Base-by-base conservation (phyloP, 2,797 vertebrate species). In the Channa striata region DNA sequence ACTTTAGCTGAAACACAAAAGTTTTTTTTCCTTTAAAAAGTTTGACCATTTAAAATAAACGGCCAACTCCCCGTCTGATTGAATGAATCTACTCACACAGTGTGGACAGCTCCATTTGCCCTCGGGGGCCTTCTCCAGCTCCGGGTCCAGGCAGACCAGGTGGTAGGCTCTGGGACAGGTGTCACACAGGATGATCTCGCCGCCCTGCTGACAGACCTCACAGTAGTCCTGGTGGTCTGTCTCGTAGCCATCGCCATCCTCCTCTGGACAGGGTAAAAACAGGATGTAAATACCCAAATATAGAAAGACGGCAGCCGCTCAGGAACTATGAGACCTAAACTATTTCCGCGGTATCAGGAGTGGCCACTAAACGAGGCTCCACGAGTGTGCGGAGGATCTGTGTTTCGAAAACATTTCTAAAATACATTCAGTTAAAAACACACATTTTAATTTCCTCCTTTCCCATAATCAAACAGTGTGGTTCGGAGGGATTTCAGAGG, bases 171-270 rank as follows among this genome's bases (percentile, higher is more conserved):
- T 88, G 9, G 98, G 98, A 40, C 98, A 99, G 12, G 97, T 99
- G 94, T 99, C 98, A 0, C 98, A 99, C 78, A 99, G 92, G 89
- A 99, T 99, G 85, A 99, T 99, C 89, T 99, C 98, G 7, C 98
- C 98, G 0, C 98, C 98, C 90, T 99, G 97, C 89, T 99, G 97
- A 92, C 98, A 99, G 80, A 99, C 98, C 91, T 99, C 98, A 0
- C 98, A 99, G 94, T 99, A 99, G 90, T 99, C 98, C 93, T 99
- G 98, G 89, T 99, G 98, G 90, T 99, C 98, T 0, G 98, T 99
- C 94, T 99, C 98, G 0, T 99, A 99, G 4, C 98, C 98, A 0
- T 99, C 98, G 0, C 97, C 97, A 0, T 99, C 97, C 53, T 98
- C 97, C 5, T 91, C 98, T 98, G 89, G 33, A 85, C n/a, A 39